Conservation (phyloP, 2,113 vertebrate species). For the Kryptolebias marmoratus region DNA sequence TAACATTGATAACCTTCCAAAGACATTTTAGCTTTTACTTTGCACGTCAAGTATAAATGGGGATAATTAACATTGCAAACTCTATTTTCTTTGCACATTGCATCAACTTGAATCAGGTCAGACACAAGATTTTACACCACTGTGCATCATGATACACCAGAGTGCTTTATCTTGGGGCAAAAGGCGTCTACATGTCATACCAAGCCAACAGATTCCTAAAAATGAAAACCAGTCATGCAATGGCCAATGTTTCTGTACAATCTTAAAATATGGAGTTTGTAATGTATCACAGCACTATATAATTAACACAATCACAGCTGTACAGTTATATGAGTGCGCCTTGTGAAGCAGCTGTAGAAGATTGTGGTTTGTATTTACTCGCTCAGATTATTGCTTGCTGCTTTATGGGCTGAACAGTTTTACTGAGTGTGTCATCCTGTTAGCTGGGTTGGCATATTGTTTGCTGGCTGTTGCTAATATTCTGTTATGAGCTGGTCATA, state of each 20-base stretch:
- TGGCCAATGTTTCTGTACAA: background rate
- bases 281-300: background rate
- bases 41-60: background rate
- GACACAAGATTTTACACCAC: background rate
- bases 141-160: background rate
- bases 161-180: background rate
- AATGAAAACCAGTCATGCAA: too few species aligned
- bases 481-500: background rate
- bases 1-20: background rate
- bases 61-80: background rate
- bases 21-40: background rate
- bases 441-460: background rate
- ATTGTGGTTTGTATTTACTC: background rate
- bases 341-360: background rate
- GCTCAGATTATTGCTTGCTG: background rate
- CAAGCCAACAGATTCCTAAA: too few species aligned
- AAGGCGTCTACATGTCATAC: background rate
- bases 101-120: background rate
- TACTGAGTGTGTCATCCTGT: background rate
- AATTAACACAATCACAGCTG: background rate
- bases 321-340: background rate
- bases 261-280: background rate
- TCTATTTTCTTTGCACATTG: too few species aligned
- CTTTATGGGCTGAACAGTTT: background rate
- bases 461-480: background rate